These are phyloP conservation scores for Galago senegalensis DNA, from an alignment of 2,797 vertebrate genomes.

Conservation along the genomic window DNA sequence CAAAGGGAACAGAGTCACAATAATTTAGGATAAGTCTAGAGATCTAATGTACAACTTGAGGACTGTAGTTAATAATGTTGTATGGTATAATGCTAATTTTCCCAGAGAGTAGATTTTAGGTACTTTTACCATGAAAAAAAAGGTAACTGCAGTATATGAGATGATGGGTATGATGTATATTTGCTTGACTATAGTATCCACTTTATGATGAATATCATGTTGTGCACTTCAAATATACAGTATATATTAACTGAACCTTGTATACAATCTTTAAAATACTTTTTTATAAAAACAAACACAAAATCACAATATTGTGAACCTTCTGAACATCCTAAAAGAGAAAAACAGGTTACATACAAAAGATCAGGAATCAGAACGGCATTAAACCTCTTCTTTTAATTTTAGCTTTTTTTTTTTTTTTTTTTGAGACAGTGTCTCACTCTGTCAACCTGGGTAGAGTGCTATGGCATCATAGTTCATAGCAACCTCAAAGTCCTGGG, in stretches of 20 bases:
- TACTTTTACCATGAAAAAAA: not conserved
- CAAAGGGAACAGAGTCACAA: no score
- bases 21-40: no score
- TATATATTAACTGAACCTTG: not conserved
- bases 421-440: no score
- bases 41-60: no score
- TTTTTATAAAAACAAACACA: not conserved
- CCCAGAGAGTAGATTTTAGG: no score
- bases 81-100: no score
- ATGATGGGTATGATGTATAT: not conserved
- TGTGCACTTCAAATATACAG: not conserved
- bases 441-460: no score
- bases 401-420: no score
- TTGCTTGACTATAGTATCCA: not conserved
- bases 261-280: not conserved
- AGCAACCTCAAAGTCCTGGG: no score
- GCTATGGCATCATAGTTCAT: no score
- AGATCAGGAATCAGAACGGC: not conserved
- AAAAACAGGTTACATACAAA: not conserved
- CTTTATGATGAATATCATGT: not conserved
- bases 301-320: not conserved
- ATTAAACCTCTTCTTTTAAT: not conserved
- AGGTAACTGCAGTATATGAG: not conserved
- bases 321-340: conserved; percentile 22
- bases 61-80: no score